Evolutionary conservation across 2,797 vertebrate species (phyloP), one percentile per base, ranked within the genome.

Genomic region (Picus viridis): DNA sequence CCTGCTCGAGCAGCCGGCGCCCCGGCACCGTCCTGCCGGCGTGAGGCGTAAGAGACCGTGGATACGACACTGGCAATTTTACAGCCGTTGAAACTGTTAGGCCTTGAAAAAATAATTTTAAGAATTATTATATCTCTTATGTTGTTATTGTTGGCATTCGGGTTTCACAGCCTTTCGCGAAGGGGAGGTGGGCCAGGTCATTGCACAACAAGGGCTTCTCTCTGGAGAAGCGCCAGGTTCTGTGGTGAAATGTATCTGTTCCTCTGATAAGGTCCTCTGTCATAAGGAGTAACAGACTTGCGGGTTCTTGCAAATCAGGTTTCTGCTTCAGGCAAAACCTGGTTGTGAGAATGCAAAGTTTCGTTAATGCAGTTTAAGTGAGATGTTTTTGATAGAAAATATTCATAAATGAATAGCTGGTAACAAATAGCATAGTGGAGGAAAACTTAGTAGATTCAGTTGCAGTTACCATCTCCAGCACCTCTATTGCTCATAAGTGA

Each of bases 61-160:
- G 51, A 1, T 43, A 22, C 5, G 29, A 30, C n/a, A 1, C 2
- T 12, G 86, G 20, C 2, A 2, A 0, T 1, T 4, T 7, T 2
- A 9, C 56, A 7, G 16, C 2, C 32, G 0, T 19, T 24, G 23
- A 19, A 19, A 13, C 36, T 16, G 5, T 11, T 16, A 2, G 32
- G 39, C n/a, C 54, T 27, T 47, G 27, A 16, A 32, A 12, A 54
- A n/a, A 27, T 4, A 19, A 4, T 22, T 8, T 4, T 9, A 39
- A 13, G 26, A 16, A 11, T 9, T n/a, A 8, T 16, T 26, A 7
- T 30, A 43, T 65, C 2, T 51, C 12, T 49, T 26, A 36, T 34
- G 3, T 11, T 17, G 2, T 10, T 36, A 5, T 4, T n/a, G 12
- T 23, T 29, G 39, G 24, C 29, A 7, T 32, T 34, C 3, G 24